Conservation (phyloP, 2,888 invertebrate species). For the Beris morrisii region DNA sequence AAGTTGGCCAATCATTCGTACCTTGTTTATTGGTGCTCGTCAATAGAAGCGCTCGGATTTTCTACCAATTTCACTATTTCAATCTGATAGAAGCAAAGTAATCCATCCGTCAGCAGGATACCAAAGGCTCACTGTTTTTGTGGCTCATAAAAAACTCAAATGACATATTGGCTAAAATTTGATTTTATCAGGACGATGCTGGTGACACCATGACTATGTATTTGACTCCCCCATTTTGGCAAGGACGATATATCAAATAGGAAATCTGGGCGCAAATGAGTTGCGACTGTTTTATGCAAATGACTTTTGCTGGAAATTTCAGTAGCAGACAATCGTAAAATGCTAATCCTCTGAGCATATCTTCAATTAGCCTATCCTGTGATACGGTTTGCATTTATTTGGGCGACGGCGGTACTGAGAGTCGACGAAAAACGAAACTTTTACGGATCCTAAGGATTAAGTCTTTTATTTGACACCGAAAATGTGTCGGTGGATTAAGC, state of each 20-base stretch:
- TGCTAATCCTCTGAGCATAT: slow-evolving; percentile 43
- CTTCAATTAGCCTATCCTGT: slow-evolving; percentile 43
- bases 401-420: neutral
- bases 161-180: slow-evolving; percentile 35
- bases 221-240: neutral
- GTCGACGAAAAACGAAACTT: neutral
- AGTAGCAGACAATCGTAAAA: slow-evolving; percentile 42
- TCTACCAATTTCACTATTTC: neutral
- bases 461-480: slow-evolving; percentile 35
- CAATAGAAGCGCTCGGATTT: slow-evolving; percentile 4
- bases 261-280: slow-evolving; percentile 44
- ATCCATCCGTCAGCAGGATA: slow-evolving; percentile 31
- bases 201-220: slow-evolving; percentile 3
- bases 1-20: slow-evolving; percentile 20
- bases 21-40: slow-evolving; percentile 19
- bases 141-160: slow-evolving; percentile 34
- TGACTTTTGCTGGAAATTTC: slow-evolving; percentile 34
- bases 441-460: slow-evolving; percentile 29
- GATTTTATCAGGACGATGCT: slow-evolving; percentile 12
- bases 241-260: slow-evolving; percentile 42
- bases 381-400: slow-evolving; percentile 37
- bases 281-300: slow-evolving; percentile 44
- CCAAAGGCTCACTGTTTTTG: slow-evolving; percentile 17
- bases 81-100: neutral
- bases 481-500: slow-evolving; percentile 18